These are phyloP conservation scores for Procambarus virginalis DNA, from an alignment of 1,140 invertebrate genomes.

Conservation along the genomic window DNA sequence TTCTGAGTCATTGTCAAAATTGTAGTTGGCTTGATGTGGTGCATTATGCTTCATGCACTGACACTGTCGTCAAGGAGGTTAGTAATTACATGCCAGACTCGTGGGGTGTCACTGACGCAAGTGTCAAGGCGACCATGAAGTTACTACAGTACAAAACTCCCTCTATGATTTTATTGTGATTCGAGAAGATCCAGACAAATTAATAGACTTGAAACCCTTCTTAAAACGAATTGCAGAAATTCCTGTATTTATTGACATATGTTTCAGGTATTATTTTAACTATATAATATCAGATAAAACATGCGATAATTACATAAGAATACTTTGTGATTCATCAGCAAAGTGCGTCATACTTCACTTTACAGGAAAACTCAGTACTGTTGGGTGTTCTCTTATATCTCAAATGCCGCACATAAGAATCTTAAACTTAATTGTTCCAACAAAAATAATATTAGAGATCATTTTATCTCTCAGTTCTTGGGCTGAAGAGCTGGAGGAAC, in stretches of 20 bases:
- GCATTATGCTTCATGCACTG: not conserved
- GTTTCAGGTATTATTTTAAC: not conserved
- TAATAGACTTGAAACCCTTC: not conserved
- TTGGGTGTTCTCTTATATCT: not conserved
- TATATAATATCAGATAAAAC: not conserved
- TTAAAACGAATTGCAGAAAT: not conserved
- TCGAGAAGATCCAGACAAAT: not conserved
- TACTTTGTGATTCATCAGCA: not conserved
- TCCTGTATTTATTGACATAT: not conserved
- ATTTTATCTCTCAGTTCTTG: not conserved
- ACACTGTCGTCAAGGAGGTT: not conserved
- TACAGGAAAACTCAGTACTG: not conserved
- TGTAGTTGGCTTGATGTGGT: not conserved
- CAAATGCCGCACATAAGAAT: not conserved
- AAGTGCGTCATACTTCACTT: not conserved
- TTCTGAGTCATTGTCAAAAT: not conserved
- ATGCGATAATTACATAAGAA: not conserved
- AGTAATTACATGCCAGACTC: not conserved
- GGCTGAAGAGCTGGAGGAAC: not conserved
- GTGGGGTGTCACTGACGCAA: not conserved
- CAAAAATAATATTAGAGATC: not conserved
- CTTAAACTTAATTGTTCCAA: not conserved
- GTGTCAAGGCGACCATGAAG: not conserved
- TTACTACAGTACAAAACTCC: not conserved
- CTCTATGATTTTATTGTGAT: not conserved